These are phyloP conservation scores for Dasyornis broadbenti DNA, from an alignment of 2,113 vertebrate genomes.

Conservation along the genomic window DNA sequence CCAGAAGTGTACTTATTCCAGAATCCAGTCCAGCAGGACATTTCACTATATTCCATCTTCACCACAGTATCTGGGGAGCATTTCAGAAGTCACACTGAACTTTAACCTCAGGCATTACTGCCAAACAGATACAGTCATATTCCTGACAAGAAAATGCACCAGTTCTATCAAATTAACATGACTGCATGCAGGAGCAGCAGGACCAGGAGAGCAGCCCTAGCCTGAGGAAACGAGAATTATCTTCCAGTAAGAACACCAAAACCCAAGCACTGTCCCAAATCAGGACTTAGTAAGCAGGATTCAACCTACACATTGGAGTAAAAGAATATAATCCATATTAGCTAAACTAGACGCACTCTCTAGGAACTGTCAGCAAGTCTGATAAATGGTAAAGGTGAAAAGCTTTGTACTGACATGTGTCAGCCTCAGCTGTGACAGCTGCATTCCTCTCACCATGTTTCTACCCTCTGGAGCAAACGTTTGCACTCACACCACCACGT, in stretches of 20 bases:
- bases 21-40: background rate
- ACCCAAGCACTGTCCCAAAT: background rate
- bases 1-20: background rate
- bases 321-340: background rate
- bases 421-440: background rate
- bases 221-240: background rate
- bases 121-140: background rate
- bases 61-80: rapidly evolving
- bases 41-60: background rate
- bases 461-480: background rate
- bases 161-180: background rate
- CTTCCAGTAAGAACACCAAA: background rate
- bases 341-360: background rate
- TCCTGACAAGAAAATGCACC: background rate
- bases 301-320: background rate
- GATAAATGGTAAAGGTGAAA: background rate
- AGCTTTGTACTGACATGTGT: background rate
- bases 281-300: background rate
- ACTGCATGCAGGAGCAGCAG: background rate
- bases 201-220: background rate
- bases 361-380: background rate
- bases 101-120: background rate
- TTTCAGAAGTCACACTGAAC: background rate
- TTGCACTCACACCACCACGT: background rate
- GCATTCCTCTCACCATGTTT: background rate